Evolutionary conservation across 2,888 invertebrate species (phyloP).

Genomic region (Caenorhabditis macrosperma): DNA sequence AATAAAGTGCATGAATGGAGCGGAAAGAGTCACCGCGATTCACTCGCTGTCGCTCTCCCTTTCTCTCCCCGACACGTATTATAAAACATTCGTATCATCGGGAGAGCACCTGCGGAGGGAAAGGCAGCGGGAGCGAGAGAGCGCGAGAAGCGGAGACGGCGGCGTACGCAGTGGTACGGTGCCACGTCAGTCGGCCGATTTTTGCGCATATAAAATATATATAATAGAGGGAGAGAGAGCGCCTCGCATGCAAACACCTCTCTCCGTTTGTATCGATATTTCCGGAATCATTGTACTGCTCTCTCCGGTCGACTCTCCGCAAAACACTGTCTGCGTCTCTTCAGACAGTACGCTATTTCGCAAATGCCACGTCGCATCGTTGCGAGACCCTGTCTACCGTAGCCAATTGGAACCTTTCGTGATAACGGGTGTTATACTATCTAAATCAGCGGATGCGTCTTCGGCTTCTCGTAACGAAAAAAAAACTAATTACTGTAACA

Average conservation of each 20-base stretch:
- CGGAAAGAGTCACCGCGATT: constrained; percentile 2
- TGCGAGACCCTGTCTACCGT: no score
- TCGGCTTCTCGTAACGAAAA: no score
- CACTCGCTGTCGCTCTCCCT: background rate
- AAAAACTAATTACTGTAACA: no score
- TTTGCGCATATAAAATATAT: constrained; percentile 41
- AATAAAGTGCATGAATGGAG: constrained; percentile 29
- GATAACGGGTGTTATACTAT: no score
- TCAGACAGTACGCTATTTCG: no score
- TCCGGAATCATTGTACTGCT: no score
- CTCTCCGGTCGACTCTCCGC: background rate
- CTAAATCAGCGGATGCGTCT: no score
- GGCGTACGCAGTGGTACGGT: constrained; percentile 42
- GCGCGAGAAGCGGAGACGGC: background rate
- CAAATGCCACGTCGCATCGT: no score
- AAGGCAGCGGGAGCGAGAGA: background rate
- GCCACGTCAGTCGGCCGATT: constrained; percentile 45
- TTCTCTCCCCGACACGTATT: constrained; percentile 26
- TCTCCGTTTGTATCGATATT: constrained; percentile 9
- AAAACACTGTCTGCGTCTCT: no score
- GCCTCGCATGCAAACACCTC: constrained; percentile 26
- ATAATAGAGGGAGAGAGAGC: constrained; percentile 16
- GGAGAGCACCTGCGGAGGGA: constrained; percentile 34
- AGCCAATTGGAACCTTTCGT: no score
- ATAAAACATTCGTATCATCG: constrained; percentile 56